Base-by-base conservation (phyloP, 2,113 vertebrate genomes). In the Cephalopterus ornatus region DNA sequence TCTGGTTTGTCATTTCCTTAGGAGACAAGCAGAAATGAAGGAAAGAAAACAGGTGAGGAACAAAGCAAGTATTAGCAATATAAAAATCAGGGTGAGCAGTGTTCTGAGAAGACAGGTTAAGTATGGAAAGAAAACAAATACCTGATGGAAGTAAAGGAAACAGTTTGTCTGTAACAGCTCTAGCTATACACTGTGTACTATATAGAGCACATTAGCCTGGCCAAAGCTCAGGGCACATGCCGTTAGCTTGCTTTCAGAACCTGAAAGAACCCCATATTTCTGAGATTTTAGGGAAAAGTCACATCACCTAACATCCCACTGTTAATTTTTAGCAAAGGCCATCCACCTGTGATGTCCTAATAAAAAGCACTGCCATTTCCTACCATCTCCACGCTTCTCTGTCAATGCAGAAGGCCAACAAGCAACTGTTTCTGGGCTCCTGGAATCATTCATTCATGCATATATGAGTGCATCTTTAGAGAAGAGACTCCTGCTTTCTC, bases 1-100 rank as follows among this genome's bases (percentile, higher is more conserved):
- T 92, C 72, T n/a, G 75, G 68, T 77, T 93, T 96, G 93, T 92
- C 82, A 92, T 76, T 94, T 96, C 44, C 72, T 90, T 90, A 46
- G 65, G n/a, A 82, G 37, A 55, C 15, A 76, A 92, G 65, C 15
- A 85, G 66, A 74, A 88, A 47, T 14, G 30, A 81, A 85, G 33
- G 35, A 27, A 77, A 78, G 27, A 58, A 89, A 92, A 73, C 23
- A 71, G 41, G 5, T 53, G 21, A 90, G 19, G 63, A 85, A 83
- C 53, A 88, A 84, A 92, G 30, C n/a, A 86, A 47, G 72, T 19
- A 68, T 32, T 13, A 75, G 56, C 37, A 70, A 27, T 62, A 63
- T 8, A 59, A 93, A 92, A 88, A 65, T 11, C 5, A 22, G 10
- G 9, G 20, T 42, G 46, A 87, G n/a, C 21, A 62, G 28, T 41